Base-by-base conservation (phyloP, 2,797 vertebrate species). In the Limosa lapponica region DNA sequence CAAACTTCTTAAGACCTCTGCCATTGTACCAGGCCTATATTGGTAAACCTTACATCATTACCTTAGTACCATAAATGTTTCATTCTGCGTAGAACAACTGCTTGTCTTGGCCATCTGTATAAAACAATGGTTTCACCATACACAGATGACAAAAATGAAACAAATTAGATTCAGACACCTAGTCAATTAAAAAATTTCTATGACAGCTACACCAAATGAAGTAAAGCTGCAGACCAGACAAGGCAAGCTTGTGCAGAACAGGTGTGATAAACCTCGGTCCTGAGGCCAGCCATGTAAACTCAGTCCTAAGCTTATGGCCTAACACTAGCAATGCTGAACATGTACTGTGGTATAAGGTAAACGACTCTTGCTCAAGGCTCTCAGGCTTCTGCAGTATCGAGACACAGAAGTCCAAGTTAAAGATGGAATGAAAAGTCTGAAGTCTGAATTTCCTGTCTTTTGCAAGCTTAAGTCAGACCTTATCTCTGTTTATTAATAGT, bases 381-480 rank as follows among this genome's bases (percentile, higher is more conserved):
- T 27, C 27, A 72, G 41, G 22, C 9, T 12, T n/a, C 79, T 65
- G 51, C 54, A 90, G 66, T 89, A 86, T 28, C 34, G 18, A 54
- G 69, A 82, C 11, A 43, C 20, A 61, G 34, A 65, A 8, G 9
- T 46, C 10, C 46, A 28, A 92, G 32, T 75, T 54, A 84, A 83
- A 46, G 62, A 72, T 8, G 8, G 28, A 82, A 55, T 75, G 36
- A 75, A 51, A 82, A 16, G 11, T 65, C 44, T 87, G 75, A 91
- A 72, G 20, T 90, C 46, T 57, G 37, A 81, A 82, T 90, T 91
- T 91, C 81, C 41, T 81, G 71, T 39, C n/a, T 87, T 88, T 93
- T 85, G 9, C 90, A 49, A 82, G 23, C 51, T 90, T 92, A 94
- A 95, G 32, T 90, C 66, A 91, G 66, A 61, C 32, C 2, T 90